Conservation (phyloP, 2,113 vertebrate genomes). For the Struthio camelus region DNA sequence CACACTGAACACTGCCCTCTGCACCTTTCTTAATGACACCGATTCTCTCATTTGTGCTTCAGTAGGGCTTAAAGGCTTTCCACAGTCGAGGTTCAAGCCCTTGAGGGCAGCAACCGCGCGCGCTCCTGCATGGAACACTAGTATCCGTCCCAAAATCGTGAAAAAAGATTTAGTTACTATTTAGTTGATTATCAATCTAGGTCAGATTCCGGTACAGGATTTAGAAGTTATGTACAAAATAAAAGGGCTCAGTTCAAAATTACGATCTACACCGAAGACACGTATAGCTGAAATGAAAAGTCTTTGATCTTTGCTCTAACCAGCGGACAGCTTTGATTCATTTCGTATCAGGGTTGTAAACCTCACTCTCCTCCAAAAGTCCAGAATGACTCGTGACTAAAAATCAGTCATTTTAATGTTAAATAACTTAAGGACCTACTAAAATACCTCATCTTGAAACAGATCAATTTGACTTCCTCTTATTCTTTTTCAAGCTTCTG, state of each 20-base stretch:
- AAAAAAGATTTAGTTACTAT: neutral
- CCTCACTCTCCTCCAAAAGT: neutral
- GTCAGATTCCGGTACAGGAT: neutral
- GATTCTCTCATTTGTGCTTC: neutral
- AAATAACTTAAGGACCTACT: neutral
- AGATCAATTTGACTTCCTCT: neutral
- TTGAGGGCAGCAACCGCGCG: neutral
- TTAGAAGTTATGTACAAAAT: neutral
- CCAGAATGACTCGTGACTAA: neutral
- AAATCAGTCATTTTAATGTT: neutral
- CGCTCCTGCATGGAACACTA: neutral
- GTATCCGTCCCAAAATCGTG: neutral
- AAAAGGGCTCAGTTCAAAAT: neutral
- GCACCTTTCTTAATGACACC: neutral
- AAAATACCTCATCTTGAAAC: neutral
- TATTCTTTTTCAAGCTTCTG: neutral
- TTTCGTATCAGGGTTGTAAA: neutral
- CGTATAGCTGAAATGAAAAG: neutral
- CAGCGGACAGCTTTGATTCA: neutral
- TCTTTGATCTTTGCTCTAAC: neutral
- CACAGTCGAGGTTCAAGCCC: neutral
- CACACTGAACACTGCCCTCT: neutral
- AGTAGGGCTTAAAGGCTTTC: neutral
- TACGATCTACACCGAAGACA: neutral
- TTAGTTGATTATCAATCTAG: neutral